Base-by-base conservation (phyloP, 2,888 invertebrate species). In the Trilocha varians region DNA sequence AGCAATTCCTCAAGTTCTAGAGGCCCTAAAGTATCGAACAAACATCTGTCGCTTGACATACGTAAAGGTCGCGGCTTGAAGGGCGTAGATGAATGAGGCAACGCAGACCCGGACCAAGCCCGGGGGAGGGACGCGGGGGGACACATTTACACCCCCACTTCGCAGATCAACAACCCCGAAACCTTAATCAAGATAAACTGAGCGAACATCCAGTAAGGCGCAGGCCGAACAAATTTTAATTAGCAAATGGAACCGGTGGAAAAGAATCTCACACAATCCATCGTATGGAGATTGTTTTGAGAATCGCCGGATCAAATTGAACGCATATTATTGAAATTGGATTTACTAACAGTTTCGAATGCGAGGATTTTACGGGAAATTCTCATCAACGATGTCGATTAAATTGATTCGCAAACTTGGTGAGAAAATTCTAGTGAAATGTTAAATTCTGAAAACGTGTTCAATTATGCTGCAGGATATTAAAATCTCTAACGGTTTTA, bases 91-190 rank as follows among this genome's bases (percentile, higher is more conserved):
- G 78, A 78, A 76, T 76, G 71, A 69, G 69, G 62, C 64, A 62
- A 55, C 54, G 56, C 59, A 56, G 62, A 58, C 67, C 65, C 65
- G 69, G 66, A 70, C 59, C 58, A 41, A 36, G 46, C 17, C 41
- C 43, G 45, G 42, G 45, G 43, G 46, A 43, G 45, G 36, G 50
- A 40, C 53, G 54, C 49, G 56, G 52, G 54, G 47, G 41, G 43
- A 45, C 42, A 49, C 50, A 50, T 60, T 62, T 53, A 59, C 63
- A 58, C 66, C 6, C 69, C 70, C 62, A 62, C 71, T 69, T 62
- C 60, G 55, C 67, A 69, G 80, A 79, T 72, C 80, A 79, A 79
- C 80, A 79, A 78, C 77, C 79, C 75, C 68, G 59, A 75, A 76
- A 71, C 60, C 68, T 69, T 75, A 70, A 78, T 78, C 70, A 74